A percentile compares a stretch with the other conserved stretches of the same genome.
phyloP scores from a whole-genome alignment of 2,797 vertebrate genomes.

The Eulemur coronatus region DNA sequence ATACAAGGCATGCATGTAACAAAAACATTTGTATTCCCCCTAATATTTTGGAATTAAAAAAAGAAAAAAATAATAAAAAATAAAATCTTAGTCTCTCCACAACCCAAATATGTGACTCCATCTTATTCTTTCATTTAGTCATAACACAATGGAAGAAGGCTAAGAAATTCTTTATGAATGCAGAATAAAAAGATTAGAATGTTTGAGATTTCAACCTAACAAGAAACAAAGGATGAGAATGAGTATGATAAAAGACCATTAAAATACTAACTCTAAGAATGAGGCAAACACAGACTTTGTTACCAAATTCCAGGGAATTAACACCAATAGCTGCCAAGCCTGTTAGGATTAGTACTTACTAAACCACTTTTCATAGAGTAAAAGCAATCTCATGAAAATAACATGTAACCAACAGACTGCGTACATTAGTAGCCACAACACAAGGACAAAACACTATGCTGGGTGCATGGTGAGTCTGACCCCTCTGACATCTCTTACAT shows the following conservation, averaged over 20 bases:
- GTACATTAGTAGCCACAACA: not conserved
- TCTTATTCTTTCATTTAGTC: not conserved
- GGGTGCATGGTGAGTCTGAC: not conserved
- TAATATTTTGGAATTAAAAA: no score
- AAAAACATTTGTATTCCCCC: no score
- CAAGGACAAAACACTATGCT: not conserved
- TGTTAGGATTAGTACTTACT: not conserved
- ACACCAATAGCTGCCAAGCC: not conserved
- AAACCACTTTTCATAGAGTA: not conserved
- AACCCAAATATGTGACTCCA: not conserved
- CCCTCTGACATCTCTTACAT: not conserved
- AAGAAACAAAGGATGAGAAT: not conserved
- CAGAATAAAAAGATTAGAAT: not conserved
- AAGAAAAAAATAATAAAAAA: not conserved
- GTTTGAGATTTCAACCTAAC: conserved; percentile 1
- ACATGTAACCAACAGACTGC: rapidly evolving
- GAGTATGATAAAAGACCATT: not conserved
- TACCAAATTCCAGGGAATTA: not conserved
- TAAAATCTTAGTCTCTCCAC: not conserved
- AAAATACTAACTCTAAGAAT: not conserved
- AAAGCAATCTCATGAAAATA: not conserved
- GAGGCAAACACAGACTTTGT: not conserved
- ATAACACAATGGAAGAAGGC: not conserved
- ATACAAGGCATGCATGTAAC: no score
- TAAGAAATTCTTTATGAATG: not conserved